These are phyloP conservation scores for Orchesellides sinensis DNA, from an alignment of 2,888 invertebrate species.

Conservation along the genomic window DNA sequence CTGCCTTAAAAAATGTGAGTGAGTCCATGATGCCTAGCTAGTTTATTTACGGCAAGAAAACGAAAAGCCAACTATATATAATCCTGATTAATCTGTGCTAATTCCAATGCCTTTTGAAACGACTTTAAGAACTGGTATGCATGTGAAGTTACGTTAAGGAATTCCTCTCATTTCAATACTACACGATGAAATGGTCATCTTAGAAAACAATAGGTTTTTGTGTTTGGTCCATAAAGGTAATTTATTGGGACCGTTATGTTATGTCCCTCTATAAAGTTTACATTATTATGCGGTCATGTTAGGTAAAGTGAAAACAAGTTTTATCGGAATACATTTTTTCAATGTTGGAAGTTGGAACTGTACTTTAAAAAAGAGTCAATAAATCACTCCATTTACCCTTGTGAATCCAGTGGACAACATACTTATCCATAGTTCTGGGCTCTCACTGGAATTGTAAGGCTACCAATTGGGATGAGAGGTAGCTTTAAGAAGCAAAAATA, in stretches of 20 bases:
- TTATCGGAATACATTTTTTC: slow-evolving; percentile 24
- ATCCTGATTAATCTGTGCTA: slow-evolving; percentile 15
- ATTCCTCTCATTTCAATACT: too few relatives aligned
- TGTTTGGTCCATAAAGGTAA: too few relatives aligned
- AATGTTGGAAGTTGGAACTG: slow-evolving; percentile 50
- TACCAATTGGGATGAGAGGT: too few relatives aligned
- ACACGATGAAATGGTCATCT: too few relatives aligned
- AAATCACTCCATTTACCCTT: slow-evolving; percentile 46
- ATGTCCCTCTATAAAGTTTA: background rate
- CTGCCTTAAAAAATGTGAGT: background rate
- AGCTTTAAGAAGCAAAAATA: background rate
- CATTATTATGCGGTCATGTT: slow-evolving; percentile 49
- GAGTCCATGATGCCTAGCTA: too few relatives aligned
- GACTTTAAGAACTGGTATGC: too few relatives aligned
- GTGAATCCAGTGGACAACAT: slow-evolving; percentile 29
- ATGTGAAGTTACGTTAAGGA: too few relatives aligned
- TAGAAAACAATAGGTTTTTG: too few relatives aligned
- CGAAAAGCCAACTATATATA: background rate
- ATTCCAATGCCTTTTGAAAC: background rate
- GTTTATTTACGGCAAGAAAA: background rate
- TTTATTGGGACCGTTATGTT: background rate
- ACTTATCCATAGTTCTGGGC: slow-evolving; percentile 19
- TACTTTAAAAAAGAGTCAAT: slow-evolving; percentile 55
- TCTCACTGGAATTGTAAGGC: too few relatives aligned
- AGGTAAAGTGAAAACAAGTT: background rate